Base-by-base conservation (phyloP, 1,140 invertebrate genomes). In the Danaus plexippus region DNA sequence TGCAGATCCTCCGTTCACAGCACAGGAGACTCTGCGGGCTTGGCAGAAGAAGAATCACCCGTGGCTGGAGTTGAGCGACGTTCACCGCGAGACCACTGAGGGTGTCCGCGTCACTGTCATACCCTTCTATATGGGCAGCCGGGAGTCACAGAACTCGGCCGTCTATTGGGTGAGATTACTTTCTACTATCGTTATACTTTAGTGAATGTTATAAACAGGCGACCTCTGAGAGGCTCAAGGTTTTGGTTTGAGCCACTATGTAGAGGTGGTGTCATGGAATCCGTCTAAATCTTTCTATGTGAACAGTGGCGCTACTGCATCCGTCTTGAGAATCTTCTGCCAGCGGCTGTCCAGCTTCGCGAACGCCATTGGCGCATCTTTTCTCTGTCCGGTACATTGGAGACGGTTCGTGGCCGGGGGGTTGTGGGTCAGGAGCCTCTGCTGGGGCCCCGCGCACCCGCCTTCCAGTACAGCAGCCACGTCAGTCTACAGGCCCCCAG, bases 1-100 rank as follows among this genome's bases (percentile, higher is more conserved):
- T 76, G 7, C 61, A 90, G 95, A 97, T 82, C 95, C 95, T 1
- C 93, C 94, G 1, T 98, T 96, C 88, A 87, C 92, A 52, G 92
- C 95, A 0, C 92, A 95, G 85, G 96, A 98, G 73, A 98, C 96
- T 0, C 87, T 99, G 2, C 90, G 92, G 69, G 95, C 96, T 0
- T 99, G 97, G 97, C 97, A 98, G 84, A 96, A 98, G 71, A 97
- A 97, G 76, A 98, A 98, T 88, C 96, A 98, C 87, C 96, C 97
- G 0, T 98, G 97, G 97, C 80, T 99, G 43, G 96, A 98, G 77
- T 87, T 99, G 48, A 97, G 96, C 41, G 96, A 98, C 88, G 97
- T 99, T n/a, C 96, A 98, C 80, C 95, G 96, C 77, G 96, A 99
- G 89, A 99, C 96, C 0, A 99, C 97, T 0, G 96, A 99, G 85